These are phyloP conservation scores for Agelaius tricolor DNA, from an alignment of 2,113 vertebrate species.

Conservation along the genomic window DNA sequence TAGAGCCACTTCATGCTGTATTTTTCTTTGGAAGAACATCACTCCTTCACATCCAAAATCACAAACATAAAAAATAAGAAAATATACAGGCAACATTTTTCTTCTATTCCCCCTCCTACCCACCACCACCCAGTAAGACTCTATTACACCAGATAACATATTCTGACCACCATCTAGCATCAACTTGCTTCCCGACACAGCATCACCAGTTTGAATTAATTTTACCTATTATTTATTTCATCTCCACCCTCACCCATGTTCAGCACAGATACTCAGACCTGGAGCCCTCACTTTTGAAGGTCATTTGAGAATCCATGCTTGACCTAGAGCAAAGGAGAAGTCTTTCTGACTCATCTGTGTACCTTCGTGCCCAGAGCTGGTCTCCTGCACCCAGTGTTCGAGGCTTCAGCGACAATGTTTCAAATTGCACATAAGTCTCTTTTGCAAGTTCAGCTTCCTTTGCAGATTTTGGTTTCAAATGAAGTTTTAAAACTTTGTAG, in stretches of 20 bases:
- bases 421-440: slow-evolving; percentile 95
- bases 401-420: slow-evolving; percentile 88
- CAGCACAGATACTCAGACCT: slow-evolving; percentile 86
- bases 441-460: slow-evolving; percentile 84
- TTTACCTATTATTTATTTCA: background rate
- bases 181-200: background rate
- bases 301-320: slow-evolving; percentile 90
- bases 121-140: background rate
- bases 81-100: background rate
- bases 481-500: slow-evolving; percentile 89
- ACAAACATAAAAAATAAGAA: background rate
- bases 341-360: slow-evolving; percentile 86
- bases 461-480: slow-evolving; percentile 64
- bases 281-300: slow-evolving; percentile 85
- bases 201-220: background rate
- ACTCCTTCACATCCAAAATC: background rate
- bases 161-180: background rate
- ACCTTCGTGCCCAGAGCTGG: slow-evolving; percentile 86
- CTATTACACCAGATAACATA: background rate
- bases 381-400: slow-evolving; percentile 73
- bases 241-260: background rate
- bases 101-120: background rate
- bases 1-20: background rate
- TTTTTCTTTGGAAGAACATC: background rate
- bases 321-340: slow-evolving; percentile 89